Conservation (phyloP, 2,797 vertebrate species). For the Sus cebifrons region DNA sequence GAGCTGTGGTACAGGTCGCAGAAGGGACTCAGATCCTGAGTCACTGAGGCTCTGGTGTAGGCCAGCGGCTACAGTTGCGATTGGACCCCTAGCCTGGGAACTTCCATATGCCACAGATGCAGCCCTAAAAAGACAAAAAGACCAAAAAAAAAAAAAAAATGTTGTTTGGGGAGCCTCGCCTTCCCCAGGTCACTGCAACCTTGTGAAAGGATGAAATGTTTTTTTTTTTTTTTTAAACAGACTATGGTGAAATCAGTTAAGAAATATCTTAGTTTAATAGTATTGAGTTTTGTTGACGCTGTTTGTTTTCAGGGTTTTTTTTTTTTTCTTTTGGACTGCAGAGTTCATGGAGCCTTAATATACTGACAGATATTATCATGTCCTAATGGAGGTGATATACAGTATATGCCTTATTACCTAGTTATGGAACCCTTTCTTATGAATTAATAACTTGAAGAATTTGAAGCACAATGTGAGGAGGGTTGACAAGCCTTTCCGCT, state of each 20-base stretch:
- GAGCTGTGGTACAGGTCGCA: too few species aligned
- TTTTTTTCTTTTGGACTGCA: not conserved
- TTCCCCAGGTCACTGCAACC: not conserved
- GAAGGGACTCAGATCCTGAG: too few species aligned
- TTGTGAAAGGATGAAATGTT: not conserved
- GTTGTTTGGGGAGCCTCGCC: not conserved
- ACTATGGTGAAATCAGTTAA: conserved; percentile 32
- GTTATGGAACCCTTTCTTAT: not conserved
- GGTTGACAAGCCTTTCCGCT: not conserved
- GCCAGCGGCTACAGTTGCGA: too few species aligned
- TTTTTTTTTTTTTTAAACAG: not conserved
- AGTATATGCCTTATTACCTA: not conserved
- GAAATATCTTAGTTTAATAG: conserved; percentile 15
- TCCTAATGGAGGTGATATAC: not conserved
- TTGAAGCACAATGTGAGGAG: conserved; percentile 4
- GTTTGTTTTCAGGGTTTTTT: too few species aligned
- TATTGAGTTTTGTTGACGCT: not conserved
- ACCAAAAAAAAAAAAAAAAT: too few species aligned
- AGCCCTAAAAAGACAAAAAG: too few species aligned
- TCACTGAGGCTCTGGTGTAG: too few species aligned
- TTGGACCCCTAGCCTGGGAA: too few species aligned
- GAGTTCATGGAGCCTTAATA: not conserved
- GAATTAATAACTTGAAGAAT: not conserved
- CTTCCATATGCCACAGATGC: too few species aligned
- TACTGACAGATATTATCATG: not conserved